phyloP scores from a whole-genome alignment of 2,113 vertebrate genomes.

The Cinclus cinclus region DNA sequence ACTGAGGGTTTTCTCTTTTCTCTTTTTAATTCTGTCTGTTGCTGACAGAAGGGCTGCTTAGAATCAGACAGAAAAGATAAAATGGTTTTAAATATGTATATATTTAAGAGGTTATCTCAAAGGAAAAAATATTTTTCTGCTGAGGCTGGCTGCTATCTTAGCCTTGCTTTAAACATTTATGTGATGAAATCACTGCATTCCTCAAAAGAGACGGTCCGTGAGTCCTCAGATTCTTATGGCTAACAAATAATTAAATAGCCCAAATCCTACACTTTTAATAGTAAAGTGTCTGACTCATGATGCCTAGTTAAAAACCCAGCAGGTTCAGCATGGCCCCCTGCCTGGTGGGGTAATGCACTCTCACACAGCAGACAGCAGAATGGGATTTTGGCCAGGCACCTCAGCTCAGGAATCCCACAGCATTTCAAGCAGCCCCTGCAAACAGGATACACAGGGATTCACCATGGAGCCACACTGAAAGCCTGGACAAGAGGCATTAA shows the following conservation, averaged over 20 bases:
- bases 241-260: constrained; percentile 52
- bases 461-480: fast-evolving
- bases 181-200: constrained; percentile 52
- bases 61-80: constrained; percentile 12
- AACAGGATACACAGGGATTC: not conserved
- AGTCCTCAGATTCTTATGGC: not conserved
- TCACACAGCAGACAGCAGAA: not conserved
- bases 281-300: not conserved
- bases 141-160: constrained; percentile 10
- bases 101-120: constrained; percentile 40
- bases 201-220: not conserved
- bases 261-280: not conserved
- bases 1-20: not conserved
- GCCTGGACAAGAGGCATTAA: not conserved
- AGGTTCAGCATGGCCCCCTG: not conserved
- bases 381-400: not conserved
- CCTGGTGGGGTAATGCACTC: not conserved
- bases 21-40: constrained; percentile 10
- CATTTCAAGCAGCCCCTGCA: not conserved
- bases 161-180: constrained; percentile 50
- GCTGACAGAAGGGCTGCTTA: not conserved
- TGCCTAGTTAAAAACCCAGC: not conserved
- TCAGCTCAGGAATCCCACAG: not conserved
- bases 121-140: constrained; percentile 48
- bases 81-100: constrained; percentile 30